Evolutionary conservation across 2,888 invertebrate species (phyloP), one percentile per base, ranked within the genome.

Genomic region (Palloptera scutellata): DNA sequence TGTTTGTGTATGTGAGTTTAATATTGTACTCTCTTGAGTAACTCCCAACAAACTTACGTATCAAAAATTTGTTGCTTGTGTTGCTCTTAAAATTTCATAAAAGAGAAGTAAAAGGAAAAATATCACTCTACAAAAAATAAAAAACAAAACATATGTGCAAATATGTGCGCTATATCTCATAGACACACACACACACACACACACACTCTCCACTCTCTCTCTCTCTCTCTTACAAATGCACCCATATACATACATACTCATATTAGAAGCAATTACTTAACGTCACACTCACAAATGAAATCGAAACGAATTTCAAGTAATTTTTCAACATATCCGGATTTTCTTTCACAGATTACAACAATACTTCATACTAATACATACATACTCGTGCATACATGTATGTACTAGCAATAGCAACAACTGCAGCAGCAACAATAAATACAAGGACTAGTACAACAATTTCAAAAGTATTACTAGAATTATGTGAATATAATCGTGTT

Each of bases 191-290:
- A 63, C 41, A 30, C 11, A 4, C 12, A 17, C 45, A 55, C 17
- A 57, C 13, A 13, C 9, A 12, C 19, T 1, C 17, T 2, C 45
- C n/a, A 12, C 20, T 30, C 30, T 30, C 30, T 4, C 30, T 4
- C 30, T 30, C 30, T 30, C 30, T 4, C 2, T 4, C 30, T 30
- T 45, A 19, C 48, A 55, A 6, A 17, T 43, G 52, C 12, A 40
- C 17, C 15, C 15, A 17, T 15, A 41, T 41, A 53, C 6, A 30
- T 57, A 41, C 45, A 57, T 48, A 41, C 55, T 45, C 64, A 48
- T 59, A 59, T 64, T 59, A 64, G 19, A 64, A 40, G 58, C 66
- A 66, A 66, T 66, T 66, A 66, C 66, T 66, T 66, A 61, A 66
- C 61, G 61, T 66, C 66, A 61, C 41, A 19, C 42, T 42, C 66